Conservation (phyloP, 2,888 invertebrate genomes). For the Diloba caeruleocephala region DNA sequence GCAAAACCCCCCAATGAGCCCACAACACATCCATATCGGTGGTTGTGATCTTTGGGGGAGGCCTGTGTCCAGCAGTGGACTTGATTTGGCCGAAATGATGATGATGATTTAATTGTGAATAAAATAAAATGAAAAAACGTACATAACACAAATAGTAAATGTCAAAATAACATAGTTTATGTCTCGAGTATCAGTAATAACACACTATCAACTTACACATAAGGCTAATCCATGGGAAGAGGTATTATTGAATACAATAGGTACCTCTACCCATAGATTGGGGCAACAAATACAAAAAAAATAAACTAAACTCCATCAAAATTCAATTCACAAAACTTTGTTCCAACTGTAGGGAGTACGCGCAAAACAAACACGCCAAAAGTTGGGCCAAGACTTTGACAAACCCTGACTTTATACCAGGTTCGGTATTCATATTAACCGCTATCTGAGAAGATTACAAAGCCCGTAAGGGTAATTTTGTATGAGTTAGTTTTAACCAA, state of each 20-base stretch:
- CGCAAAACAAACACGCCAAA: slow-evolving; percentile 62
- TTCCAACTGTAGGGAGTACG: slow-evolving; percentile 50
- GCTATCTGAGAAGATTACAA: slow-evolving; percentile 72
- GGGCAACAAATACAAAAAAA: slow-evolving; percentile 59
- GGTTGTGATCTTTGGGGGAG: too few species aligned
- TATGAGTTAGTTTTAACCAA: slow-evolving; percentile 70
- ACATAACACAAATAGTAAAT: too few species aligned
- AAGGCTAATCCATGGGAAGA: slow-evolving; percentile 33
- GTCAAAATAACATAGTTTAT: too few species aligned
- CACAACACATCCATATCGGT: too few species aligned
- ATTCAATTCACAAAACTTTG: slow-evolving; percentile 62
- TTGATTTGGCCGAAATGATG: too few species aligned
- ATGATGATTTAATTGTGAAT: too few species aligned
- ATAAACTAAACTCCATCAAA: slow-evolving; percentile 58
- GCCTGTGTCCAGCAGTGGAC: too few species aligned
- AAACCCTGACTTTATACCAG: slow-evolving; percentile 66
- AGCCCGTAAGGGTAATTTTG: slow-evolving; percentile 70
- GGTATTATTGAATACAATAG: too few species aligned
- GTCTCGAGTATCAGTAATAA: not conserved
- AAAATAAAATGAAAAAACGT: too few species aligned
- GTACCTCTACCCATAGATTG: slow-evolving; percentile 53
- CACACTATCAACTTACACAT: slow-evolving; percentile 7
- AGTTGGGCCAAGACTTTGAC: slow-evolving; percentile 63
- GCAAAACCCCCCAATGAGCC: too few species aligned
- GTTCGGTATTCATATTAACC: slow-evolving; percentile 71